Base-by-base conservation (phyloP, 2,888 invertebrate genomes). In the Drosophila affinis region DNA sequence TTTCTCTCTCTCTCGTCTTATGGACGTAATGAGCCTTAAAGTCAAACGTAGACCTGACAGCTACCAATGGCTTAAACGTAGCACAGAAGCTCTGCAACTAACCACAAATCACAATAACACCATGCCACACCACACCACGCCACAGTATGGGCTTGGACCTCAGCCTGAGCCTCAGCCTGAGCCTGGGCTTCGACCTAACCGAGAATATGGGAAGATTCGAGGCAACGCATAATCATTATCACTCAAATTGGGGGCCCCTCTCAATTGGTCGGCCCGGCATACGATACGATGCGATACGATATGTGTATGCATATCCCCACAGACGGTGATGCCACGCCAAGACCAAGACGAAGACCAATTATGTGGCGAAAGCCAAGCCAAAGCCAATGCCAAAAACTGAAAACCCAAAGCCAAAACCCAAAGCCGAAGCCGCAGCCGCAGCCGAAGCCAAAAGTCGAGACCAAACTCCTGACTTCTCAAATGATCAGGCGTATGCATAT, bases 1-100 rank as follows among this genome's bases (percentile, higher is more conserved):
- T 60, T 59, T 55, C 51, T 29, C 62, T 27, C 29, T 39, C 67
- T 27, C 29, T 39, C 67, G 52, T 52, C 62, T 51, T 45, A 70
- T 49, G 57, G 53, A 70, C 64, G 72, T 82, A 85, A 82, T 85
- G 82, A 85, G 82, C 82, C 85, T 82, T 85, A 81, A 81, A 82
- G 85, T 85, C 82, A 82, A 85, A 82, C 81, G 82, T 79, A 79
- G 78, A 77, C 71, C 85, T 82, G 81, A 81, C 83, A 81, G 81
- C 81, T 79, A n/a, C 39, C 74, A 82, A 78, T 76, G 81, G 79
- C 81, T 79, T 82, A 79, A 82, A 83, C 86, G 83, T 85, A 83
- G 80, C 86, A 83, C 83, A 83, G 83, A 82, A 83, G 83, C 83
- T 83, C 86, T 83, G 86, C 86, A 82, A 79, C 86, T 85, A 86